Evolutionary conservation across 1,140 invertebrate genomes (phyloP).

Genomic region (Chironomus striatipennis): DNA sequence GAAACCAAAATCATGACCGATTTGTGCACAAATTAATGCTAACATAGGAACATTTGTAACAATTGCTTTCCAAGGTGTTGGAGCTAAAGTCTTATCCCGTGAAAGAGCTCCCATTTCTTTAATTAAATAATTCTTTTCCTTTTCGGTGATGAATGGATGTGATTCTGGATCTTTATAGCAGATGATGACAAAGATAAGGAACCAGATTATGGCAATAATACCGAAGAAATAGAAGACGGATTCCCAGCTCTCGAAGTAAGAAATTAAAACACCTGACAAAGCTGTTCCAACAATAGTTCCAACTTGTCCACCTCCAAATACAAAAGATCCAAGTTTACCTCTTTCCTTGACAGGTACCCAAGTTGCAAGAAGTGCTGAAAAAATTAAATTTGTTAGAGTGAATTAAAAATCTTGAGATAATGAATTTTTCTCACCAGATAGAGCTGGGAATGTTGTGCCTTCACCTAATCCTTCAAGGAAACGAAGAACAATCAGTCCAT

Average conservation of each 20-base stretch:
- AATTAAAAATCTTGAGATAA: no score
- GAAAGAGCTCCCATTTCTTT: conserved; percentile 47
- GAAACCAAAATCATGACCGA: conserved; percentile 90
- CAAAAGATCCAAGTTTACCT: conserved; percentile 61
- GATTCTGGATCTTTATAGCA: conserved; percentile 68
- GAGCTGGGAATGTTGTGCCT: conserved; percentile 67
- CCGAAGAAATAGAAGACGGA: conserved; percentile 80
- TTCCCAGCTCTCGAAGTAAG: conserved; percentile 59
- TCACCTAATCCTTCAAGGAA: conserved; percentile 61
- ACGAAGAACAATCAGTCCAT: conserved; percentile 52
- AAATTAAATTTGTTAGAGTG: no score
- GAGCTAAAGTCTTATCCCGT: conserved; percentile 45
- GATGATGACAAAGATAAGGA: conserved; percentile 58
- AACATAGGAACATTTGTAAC: conserved; percentile 66
- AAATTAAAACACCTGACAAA: conserved; percentile 58
- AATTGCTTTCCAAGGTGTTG: conserved; percentile 62
- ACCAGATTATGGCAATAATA: conserved; percentile 61
- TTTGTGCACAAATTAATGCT: conserved; percentile 60
- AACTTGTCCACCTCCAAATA: conserved; percentile 58
- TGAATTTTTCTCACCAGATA: conserved; percentile 31
- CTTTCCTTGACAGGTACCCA: conserved; percentile 67
- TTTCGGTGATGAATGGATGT: conserved; percentile 75
- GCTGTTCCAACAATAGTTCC: conserved; percentile 67
- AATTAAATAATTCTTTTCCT: conserved; percentile 66
- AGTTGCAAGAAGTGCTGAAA: conserved; percentile 59